Conservation (phyloP, 2,113 vertebrate genomes). For the Sisor rabdophorus region DNA sequence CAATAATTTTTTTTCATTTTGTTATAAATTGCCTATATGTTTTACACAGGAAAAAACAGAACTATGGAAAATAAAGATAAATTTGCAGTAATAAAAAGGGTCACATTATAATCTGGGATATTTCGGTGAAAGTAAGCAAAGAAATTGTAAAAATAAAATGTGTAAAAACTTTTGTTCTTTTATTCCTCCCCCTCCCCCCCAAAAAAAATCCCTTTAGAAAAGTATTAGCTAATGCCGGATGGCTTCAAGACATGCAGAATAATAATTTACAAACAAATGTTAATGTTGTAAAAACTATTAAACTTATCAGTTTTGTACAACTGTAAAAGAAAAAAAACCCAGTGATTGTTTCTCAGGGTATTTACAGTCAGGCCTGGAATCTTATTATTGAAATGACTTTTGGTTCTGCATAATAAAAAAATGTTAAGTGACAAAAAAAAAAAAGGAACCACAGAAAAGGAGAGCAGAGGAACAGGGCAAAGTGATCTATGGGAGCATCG, state of each 20-base stretch:
- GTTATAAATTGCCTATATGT: conserved; percentile 97
- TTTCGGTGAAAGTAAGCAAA: conserved; percentile 70
- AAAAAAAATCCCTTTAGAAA: conserved; percentile 54
- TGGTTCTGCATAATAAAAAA: conserved; percentile 73
- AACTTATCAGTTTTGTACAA: conserved; percentile 64
- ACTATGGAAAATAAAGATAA: conserved; percentile 73
- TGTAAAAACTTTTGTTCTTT: conserved; percentile 69
- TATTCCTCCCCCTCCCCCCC: conserved; percentile 50
- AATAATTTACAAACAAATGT: conserved; percentile 77
- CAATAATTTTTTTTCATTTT: conserved; percentile 87
- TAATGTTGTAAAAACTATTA: conserved; percentile 76
- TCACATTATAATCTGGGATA: conserved; percentile 80
- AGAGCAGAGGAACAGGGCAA: conserved; percentile 51
- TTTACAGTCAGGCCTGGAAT: conserved; percentile 67
- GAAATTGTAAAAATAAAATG: conserved; percentile 77
- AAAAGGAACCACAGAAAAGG: conserved; percentile 19
- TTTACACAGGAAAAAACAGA: conserved; percentile 67
- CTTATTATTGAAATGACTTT: conserved; percentile 67
- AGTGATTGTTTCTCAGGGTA: conserved; percentile 72
- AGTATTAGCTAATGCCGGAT: conserved; percentile 72
- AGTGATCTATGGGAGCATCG: conserved; percentile 53
- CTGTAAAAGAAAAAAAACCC: conserved; percentile 65
- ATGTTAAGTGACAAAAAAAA: conserved; percentile 64
- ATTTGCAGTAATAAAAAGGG: conserved; percentile 83
- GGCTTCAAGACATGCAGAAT: conserved; percentile 78